Conservation (phyloP, 64 coral and sea anemone genomes). For the Hydrozoanthus tunicans region DNA sequence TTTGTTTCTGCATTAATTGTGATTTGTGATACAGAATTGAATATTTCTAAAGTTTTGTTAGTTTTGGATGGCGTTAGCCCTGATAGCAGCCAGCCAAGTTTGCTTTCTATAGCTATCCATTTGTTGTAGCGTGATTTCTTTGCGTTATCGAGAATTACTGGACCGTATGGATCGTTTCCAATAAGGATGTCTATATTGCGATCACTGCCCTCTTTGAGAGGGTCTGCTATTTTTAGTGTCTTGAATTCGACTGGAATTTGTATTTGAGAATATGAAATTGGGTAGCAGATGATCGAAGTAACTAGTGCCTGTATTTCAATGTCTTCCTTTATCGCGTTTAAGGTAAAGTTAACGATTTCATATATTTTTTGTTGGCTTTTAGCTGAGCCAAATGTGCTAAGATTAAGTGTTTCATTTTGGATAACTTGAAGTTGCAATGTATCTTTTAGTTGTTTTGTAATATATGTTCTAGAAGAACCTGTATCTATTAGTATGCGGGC, state of each 20-base stretch:
- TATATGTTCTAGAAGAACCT: slow-evolving; percentile 40
- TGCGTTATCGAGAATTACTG: slow-evolving; percentile 26
- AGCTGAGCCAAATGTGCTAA: slow-evolving; percentile 3
- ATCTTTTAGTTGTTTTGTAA: slow-evolving; percentile 27
- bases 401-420: slow-evolving; percentile 2
- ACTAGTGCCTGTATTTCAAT: slow-evolving; percentile 51
- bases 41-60: neutral
- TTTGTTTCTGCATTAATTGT: slow-evolving; percentile 24
- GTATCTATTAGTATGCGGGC: slow-evolving; percentile 63
- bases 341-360: slow-evolving; percentile 39
- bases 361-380: slow-evolving; percentile 12
- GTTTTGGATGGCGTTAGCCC: slow-evolving; percentile 37
- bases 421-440: slow-evolving; percentile 30
- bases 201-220: neutral
- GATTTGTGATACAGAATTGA: slow-evolving; percentile 35
- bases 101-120: slow-evolving; percentile 63
- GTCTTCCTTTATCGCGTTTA: slow-evolving; percentile 54
- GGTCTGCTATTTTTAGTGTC: slow-evolving; percentile 50
- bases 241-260: slow-evolving; percentile 54
- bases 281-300: slow-evolving; percentile 47
- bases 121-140: slow-evolving; percentile 44
- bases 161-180: slow-evolving; percentile 58
- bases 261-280: slow-evolving; percentile 29
- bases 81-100: slow-evolving; percentile 66
- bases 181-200: slow-evolving; percentile 61